phyloP scores from a whole-genome alignment of 2,113 vertebrate genomes.

The Anseranas semipalmata region DNA sequence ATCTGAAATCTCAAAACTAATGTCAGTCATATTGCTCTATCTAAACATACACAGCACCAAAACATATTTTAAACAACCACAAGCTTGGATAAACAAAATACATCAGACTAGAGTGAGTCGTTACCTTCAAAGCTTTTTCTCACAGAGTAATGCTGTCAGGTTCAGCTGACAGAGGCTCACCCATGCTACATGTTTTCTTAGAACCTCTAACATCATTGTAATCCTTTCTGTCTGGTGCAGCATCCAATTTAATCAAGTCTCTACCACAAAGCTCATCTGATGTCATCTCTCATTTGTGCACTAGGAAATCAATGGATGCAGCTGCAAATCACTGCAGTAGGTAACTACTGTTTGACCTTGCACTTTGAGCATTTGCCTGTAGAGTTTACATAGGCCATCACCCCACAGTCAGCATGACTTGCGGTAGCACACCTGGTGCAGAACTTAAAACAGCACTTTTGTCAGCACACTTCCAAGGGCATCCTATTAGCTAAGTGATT shows the following conservation, averaged over 20 bases:
- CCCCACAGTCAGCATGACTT: neutral
- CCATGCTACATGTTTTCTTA: neutral
- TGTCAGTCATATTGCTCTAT: neutral
- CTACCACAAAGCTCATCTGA: conserved; percentile 40
- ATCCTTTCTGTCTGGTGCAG: conserved; percentile 6
- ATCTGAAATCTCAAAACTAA: neutral
- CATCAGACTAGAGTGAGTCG: neutral
- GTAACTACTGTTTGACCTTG: neutral
- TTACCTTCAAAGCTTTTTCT: conserved; percentile 13
- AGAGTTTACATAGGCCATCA: neutral
- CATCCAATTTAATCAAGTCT: conserved; percentile 22
- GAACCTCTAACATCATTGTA: neutral
- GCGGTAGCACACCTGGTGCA: neutral
- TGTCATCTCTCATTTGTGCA: conserved; percentile 35
- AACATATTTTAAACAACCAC: neutral
- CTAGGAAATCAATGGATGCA: conserved; percentile 7
- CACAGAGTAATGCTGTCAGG: neutral
- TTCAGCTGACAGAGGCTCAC: conserved; percentile 12
- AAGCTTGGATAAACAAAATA: neutral
- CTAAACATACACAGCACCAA: neutral
- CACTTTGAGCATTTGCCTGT: neutral
- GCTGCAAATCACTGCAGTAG: neutral
- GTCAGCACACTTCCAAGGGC: neutral
- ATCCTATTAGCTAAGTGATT: neutral
- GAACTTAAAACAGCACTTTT: neutral